phyloP scores from a whole-genome alignment of 2,797 vertebrate genomes.

The Sorex maritimensis region DNA sequence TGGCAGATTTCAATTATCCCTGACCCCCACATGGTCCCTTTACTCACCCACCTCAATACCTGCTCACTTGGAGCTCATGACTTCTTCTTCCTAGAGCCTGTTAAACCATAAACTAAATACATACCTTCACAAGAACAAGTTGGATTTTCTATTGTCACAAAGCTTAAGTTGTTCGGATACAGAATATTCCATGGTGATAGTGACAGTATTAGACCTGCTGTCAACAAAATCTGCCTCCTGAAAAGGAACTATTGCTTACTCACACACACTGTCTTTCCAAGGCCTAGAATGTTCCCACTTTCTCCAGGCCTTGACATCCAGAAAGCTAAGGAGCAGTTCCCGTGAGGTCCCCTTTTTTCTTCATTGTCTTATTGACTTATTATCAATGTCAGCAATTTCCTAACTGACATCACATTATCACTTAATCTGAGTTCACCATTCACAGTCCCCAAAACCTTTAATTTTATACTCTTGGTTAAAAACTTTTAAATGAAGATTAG shows the following conservation, averaged over 20 bases:
- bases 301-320: neutral
- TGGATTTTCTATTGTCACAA: neutral
- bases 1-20: neutral
- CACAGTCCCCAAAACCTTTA: neutral
- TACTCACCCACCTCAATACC: neutral
- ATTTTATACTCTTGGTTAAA: neutral
- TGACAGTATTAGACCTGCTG: neutral
- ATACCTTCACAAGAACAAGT: slow-evolving; percentile 13
- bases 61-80: neutral
- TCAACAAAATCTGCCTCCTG: slow-evolving; percentile 15
- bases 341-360: neutral
- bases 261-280: neutral
- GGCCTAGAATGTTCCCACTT: neutral
- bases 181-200: neutral
- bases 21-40: neutral
- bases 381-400: slow-evolving; percentile 18
- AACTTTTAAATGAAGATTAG: neutral
- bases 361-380: neutral
- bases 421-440: neutral
- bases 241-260: neutral
- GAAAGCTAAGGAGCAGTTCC: neutral
- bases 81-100: neutral
- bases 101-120: neutral
- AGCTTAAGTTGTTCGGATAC: neutral
- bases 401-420: neutral